Percentiles rank a stretch among this genome's conserved stretches.
These are phyloP conservation scores for Nomada fucata DNA, from an alignment of 2,888 invertebrate genomes.

Conservation along the genomic window DNA sequence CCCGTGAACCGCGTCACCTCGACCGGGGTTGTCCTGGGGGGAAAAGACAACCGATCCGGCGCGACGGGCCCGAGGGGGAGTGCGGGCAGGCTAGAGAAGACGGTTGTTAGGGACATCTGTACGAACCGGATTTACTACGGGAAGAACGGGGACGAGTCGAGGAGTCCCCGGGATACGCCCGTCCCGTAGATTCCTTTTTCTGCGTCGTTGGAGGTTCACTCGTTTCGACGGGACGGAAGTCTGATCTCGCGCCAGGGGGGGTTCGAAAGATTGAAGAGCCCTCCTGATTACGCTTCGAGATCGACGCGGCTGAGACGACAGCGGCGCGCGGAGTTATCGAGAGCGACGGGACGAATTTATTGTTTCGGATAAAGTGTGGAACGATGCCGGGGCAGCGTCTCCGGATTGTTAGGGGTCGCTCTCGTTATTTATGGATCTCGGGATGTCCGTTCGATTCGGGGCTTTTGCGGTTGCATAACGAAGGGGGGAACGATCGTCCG, in stretches of 20 bases:
- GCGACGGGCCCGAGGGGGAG: conserved; percentile 22
- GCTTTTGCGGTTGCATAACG: too few relatives aligned
- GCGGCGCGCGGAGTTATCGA: not conserved
- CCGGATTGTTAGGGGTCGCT: too few relatives aligned
- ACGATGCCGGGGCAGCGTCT: too few relatives aligned
- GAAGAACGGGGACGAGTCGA: too few relatives aligned
- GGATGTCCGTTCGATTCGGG: too few relatives aligned
- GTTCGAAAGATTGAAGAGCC: not conserved
- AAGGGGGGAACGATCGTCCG: too few relatives aligned
- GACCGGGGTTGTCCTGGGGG: not conserved
- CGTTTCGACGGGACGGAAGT: conserved; percentile 4
- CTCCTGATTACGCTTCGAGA: not conserved
- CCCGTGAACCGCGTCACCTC: not conserved
- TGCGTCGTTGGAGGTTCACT: not conserved
- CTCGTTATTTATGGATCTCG: too few relatives aligned
- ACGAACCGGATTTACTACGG: conserved; percentile 32
- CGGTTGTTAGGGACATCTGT: conserved; percentile 37
- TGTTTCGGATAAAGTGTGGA: too few relatives aligned
- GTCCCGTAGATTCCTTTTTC: not conserved
- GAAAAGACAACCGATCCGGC: not conserved
- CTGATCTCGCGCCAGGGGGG: not conserved
- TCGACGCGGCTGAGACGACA: not conserved
- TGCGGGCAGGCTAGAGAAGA: not conserved
- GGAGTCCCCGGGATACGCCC: not conserved
- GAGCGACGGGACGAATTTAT: too few relatives aligned